phyloP scores from a whole-genome alignment of 1,140 invertebrate species.

The Ridgeia piscesae region DNA sequence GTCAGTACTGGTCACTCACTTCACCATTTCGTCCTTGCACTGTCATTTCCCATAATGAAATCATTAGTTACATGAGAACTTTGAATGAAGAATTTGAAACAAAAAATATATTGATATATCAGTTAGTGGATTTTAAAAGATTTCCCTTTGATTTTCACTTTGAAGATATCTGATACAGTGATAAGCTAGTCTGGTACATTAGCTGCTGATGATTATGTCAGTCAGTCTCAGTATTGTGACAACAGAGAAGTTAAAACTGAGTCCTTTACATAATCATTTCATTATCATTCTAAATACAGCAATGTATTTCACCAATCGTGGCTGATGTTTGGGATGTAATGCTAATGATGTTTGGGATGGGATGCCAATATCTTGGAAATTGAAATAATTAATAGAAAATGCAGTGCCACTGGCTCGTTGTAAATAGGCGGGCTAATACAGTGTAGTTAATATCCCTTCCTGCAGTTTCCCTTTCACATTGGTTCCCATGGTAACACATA shows the following conservation, averaged over 20 bases:
- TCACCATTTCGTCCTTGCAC: neutral
- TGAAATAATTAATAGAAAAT: constrained; percentile 4
- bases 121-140: too few relatives aligned
- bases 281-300: too few relatives aligned
- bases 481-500: too few relatives aligned
- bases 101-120: neutral
- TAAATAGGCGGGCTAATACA: constrained; percentile 16
- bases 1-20: constrained; percentile 32
- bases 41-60: neutral
- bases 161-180: neutral
- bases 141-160: neutral
- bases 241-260: too few relatives aligned
- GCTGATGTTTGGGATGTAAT: too few relatives aligned
- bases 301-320: too few relatives aligned
- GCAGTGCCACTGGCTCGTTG: neutral
- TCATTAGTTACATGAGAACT: neutral
- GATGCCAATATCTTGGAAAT: constrained; percentile 14
- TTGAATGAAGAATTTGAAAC: neutral
- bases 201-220: neutral
- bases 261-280: too few relatives aligned
- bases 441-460: neutral
- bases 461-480: too few relatives aligned
- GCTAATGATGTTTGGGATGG: neutral
- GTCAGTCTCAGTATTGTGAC: too few relatives aligned
- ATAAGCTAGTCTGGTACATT: neutral